A percentile compares a stretch with the other conserved stretches of the same genome.
These are phyloP conservation scores for Rhodophaea formosa DNA, from an alignment of 2,888 invertebrate genomes.

Conservation along the genomic window DNA sequence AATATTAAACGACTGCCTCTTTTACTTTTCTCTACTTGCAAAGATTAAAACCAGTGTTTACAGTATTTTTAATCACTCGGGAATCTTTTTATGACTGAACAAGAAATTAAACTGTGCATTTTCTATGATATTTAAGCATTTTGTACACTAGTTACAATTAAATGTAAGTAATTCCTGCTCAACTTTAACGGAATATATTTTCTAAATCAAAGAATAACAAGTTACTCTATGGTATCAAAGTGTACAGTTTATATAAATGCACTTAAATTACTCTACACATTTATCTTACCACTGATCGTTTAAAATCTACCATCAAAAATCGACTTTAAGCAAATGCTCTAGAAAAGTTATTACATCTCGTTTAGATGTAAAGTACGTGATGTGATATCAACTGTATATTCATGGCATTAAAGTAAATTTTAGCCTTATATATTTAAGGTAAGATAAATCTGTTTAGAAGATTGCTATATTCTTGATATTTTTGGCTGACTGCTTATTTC, in stretches of 20 bases:
- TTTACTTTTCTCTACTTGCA: conserved; percentile 26
- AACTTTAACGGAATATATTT: conserved; percentile 42
- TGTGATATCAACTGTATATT: no score
- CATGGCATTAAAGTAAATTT: no score
- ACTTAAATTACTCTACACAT: not conserved
- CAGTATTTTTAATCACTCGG: conserved; percentile 16
- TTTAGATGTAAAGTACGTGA: no score
- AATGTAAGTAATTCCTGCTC: conserved; percentile 47
- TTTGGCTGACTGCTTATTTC: not conserved
- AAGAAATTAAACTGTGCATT: conserved; percentile 40
- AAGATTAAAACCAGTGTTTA: conserved; percentile 27
- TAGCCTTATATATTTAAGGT: no score
- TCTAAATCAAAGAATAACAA: not conserved
- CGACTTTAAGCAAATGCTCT: no score
- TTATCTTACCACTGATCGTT: no score
- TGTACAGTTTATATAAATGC: not conserved
- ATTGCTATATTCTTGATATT: not conserved
- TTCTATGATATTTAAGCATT: conserved; percentile 40
- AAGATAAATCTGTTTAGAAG: no score
- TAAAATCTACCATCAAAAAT: no score
- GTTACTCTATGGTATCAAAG: not conserved
- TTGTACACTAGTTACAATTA: conserved; percentile 47
- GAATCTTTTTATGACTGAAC: conserved; percentile 32
- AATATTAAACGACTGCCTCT: not conserved
- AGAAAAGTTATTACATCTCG: no score